These are phyloP conservation scores for Leptodactylus fuscus DNA, from an alignment of 2,113 vertebrate genomes.

Conservation along the genomic window DNA sequence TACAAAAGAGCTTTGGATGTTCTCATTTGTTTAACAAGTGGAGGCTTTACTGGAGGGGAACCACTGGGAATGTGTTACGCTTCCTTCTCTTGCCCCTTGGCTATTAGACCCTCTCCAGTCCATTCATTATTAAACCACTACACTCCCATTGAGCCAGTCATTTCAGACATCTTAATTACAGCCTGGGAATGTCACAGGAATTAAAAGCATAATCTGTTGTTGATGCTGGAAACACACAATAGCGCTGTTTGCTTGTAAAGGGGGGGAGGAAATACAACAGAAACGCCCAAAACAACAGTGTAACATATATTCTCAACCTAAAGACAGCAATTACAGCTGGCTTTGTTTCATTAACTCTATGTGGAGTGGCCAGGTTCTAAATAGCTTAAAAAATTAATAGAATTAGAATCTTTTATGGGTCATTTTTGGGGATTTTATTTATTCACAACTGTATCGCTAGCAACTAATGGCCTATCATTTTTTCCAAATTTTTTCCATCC, in stretches of 20 bases:
- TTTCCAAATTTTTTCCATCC: too few species aligned
- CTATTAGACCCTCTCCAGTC: conserved; percentile 41
- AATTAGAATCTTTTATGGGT: not conserved
- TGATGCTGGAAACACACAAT: conserved; percentile 44
- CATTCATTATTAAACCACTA: conserved; percentile 44
- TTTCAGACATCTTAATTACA: conserved; percentile 53
- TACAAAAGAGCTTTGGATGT: conserved; percentile 9
- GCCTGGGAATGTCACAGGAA: conserved; percentile 40
- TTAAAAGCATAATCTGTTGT: conserved; percentile 45
- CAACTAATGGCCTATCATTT: too few species aligned
- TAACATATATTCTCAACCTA: not conserved
- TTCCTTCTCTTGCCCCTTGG: conserved; percentile 36
- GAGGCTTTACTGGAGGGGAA: not conserved
- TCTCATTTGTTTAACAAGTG: not conserved
- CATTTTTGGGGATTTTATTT: not conserved
- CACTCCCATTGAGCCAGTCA: conserved; percentile 34
- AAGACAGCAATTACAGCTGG: not conserved
- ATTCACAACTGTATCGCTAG: too few species aligned
- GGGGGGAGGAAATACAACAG: conserved; percentile 14
- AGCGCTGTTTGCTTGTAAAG: conserved; percentile 1
- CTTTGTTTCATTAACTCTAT: not conserved
- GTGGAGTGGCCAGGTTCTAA: not conserved
- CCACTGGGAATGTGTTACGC: not conserved
- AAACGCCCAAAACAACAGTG: conserved; percentile 3
- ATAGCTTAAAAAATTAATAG: not conserved